Evolutionary conservation across 2,113 vertebrate genomes (phyloP), one percentile per base, ranked within the genome.

Genomic region (Abramis brama): DNA sequence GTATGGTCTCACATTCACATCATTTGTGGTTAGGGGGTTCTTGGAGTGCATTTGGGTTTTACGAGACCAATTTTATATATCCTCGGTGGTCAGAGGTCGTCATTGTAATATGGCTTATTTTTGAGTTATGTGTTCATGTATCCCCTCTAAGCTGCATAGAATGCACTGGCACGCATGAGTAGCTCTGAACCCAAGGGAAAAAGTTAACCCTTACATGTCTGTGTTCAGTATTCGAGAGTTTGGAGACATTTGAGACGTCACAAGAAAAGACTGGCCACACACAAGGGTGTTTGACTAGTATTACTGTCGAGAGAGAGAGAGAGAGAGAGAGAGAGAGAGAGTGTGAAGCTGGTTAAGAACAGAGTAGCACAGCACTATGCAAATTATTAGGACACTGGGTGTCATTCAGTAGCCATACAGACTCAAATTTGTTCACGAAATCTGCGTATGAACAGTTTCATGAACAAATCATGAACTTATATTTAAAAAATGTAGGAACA

Each of bases 1-100:
- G 25, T 23, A 33, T 62, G 45, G 25, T 36, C 62, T 79, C 45
- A 64, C 60, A n/a, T 71, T 88, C 74, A 84, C 71, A 74, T 85
- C 36, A 71, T 79, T n/a, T 47, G 84, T 39, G 55, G 84, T 86
- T 57, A 19, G 15, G 13, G 50, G 76, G 75, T 55, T 66, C 6
- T 60, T 70, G 43, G 23, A 59, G 52, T 47, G 15, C 59, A 19
- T 47, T 70, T 50, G 19, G 25, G 45, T 36, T 13, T 52, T 57
- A 70, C 47, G 11, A 78, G 30, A 57, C 39, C 45, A 7, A 71
- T 36, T 43, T 52, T 59, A 30, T 62, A 45, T 73, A 21, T 47
- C 30, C 64, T 79, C 66, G 7, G 30, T 17, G 43, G 43, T 33
- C 64, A 52, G 25, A 55, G 27, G 47, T 52, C 6, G 6, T 17